phyloP scores from a whole-genome alignment of 2,888 invertebrate genomes.

The Ypsolopha sequella region DNA sequence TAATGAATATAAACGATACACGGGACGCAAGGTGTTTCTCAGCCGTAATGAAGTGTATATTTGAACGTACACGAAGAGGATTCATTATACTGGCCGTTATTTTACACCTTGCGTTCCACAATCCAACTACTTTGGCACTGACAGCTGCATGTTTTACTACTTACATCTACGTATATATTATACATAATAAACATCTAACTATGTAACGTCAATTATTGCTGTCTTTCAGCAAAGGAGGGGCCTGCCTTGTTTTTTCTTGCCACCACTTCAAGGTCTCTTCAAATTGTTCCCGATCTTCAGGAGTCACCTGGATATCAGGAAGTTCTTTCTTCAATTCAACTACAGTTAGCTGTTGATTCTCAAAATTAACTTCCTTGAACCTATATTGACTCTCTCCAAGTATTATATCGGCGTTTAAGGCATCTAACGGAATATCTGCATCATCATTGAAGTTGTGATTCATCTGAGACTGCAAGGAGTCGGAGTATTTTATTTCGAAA shows the following conservation, averaged over 20 bases:
- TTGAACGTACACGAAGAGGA: background rate
- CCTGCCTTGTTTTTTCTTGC: constrained; percentile 59
- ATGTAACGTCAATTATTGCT: constrained; percentile 12
- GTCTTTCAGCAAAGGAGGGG: constrained; percentile 29
- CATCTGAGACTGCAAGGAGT: constrained; percentile 44
- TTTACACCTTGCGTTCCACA: constrained; percentile 56
- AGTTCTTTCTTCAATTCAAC: constrained; percentile 58
- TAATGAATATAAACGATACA: background rate
- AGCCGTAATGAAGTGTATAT: background rate
- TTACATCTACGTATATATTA: background rate
- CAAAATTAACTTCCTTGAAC: constrained; percentile 44
- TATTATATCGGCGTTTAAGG: constrained; percentile 43
- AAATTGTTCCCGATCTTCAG: constrained; percentile 59
- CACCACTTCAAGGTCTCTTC: constrained; percentile 66
- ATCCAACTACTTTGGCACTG: constrained; percentile 52
- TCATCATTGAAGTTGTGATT: constrained; percentile 30
- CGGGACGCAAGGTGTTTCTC: background rate
- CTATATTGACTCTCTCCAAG: constrained; percentile 39
- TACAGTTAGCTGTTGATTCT: constrained; percentile 55
- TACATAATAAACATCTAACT: constrained; percentile 8
- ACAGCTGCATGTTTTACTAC: constrained; percentile 56
- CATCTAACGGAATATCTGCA: constrained; percentile 30
- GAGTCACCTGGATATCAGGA: constrained; percentile 58
- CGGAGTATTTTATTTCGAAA: constrained; percentile 62
- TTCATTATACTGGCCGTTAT: constrained; percentile 40